Conservation (phyloP, 2,888 invertebrate genomes). For the Anorthoa munda region DNA sequence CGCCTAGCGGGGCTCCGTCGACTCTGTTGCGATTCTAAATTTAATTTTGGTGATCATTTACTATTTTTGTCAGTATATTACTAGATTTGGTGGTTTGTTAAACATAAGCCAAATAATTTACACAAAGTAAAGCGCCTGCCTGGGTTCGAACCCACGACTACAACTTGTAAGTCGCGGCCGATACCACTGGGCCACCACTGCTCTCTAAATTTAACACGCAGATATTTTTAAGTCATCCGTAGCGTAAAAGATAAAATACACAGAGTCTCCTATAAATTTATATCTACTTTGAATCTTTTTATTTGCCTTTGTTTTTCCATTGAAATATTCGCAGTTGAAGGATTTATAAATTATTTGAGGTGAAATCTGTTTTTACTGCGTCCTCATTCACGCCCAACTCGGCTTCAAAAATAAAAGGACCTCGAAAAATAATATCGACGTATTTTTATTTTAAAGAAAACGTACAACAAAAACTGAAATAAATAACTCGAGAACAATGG, state of each 20-base stretch:
- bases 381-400: conserved; percentile 8
- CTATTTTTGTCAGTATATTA: no score
- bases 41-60: no score
- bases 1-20: no score
- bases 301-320: neutral
- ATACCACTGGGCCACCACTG: no score
- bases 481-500: conserved; percentile 54
- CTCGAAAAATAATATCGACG: conserved; percentile 22
- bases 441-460: conserved; percentile 39
- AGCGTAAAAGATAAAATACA: neutral
- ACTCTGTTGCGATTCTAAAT: no score
- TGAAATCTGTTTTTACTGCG: conserved; percentile 10
- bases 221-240: neutral
- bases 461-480: conserved; percentile 40
- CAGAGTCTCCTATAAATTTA: neutral
- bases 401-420: conserved; percentile 27
- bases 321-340: conserved; percentile 4
- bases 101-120: no score
- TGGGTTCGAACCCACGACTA: no score
- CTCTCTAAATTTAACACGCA: neutral
- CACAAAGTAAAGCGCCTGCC: no score
- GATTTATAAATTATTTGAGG: conserved; percentile 12
- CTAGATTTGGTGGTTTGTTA: no score
- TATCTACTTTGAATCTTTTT: neutral
- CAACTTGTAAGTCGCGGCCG: no score